These are phyloP conservation scores for Pterostichus madidus DNA, from an alignment of 2,888 invertebrate genomes.

Conservation along the genomic window DNA sequence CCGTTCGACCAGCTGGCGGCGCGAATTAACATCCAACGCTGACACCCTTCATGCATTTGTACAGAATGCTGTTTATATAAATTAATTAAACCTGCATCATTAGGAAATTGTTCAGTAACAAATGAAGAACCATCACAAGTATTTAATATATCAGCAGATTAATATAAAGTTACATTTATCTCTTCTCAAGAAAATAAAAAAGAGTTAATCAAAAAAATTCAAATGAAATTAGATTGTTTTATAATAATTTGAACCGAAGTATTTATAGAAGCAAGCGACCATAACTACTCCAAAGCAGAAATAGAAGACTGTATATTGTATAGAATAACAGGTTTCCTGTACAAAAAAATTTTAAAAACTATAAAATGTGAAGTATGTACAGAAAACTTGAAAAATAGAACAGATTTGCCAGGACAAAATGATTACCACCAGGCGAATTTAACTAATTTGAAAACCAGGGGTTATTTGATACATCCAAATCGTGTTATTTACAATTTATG, in stretches of 20 bases:
- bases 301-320: not conserved
- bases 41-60: conserved; percentile 6
- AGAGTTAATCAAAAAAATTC: not conserved
- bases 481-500: too few relatives aligned
- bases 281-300: not conserved
- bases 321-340: conserved; percentile 3
- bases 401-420: conserved; percentile 3
- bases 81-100: conserved; percentile 11
- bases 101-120: conserved; percentile 28
- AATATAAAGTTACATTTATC: conserved; percentile 8
- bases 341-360: conserved; percentile 24
- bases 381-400: not conserved
- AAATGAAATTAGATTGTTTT: too few relatives aligned
- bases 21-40: conserved; percentile 29
- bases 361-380: too few relatives aligned
- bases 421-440: conserved; percentile 7
- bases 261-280: conserved; percentile 5
- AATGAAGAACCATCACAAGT: conserved; percentile 8
- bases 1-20: conserved; percentile 45
- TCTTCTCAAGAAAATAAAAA: conserved; percentile 9
- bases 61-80: conserved; percentile 30
- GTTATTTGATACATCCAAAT: conserved; percentile 19
- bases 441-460: conserved; percentile 27
- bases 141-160: conserved; percentile 12
- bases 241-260: conserved; percentile 3